A percentile compares a stretch with the other conserved stretches of the same genome.
phyloP scores from a whole-genome alignment of 2,797 vertebrate species.

The Varecia variegata region DNA sequence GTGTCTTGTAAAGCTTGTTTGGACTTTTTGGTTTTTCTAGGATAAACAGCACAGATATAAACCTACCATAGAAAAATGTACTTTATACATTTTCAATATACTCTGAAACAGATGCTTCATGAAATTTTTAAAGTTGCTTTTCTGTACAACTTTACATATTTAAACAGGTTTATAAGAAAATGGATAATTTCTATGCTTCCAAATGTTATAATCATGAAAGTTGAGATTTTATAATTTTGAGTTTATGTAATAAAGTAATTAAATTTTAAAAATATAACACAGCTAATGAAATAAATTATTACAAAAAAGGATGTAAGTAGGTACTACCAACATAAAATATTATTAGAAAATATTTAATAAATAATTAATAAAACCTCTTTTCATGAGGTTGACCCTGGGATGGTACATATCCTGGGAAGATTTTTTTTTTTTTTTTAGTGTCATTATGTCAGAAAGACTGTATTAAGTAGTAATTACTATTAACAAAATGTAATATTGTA shows the following conservation, averaged over 20 bases:
- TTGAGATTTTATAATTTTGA: background rate
- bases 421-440: background rate
- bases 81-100: background rate
- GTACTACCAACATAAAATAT: background rate
- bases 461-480: conserved; percentile 66
- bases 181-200: background rate
- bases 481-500: conserved; percentile 68
- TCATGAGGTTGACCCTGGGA: background rate
- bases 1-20: background rate
- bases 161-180: background rate
- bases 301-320: background rate
- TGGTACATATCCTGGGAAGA: background rate
- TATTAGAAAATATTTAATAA: conserved; percentile 1
- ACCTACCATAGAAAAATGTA: background rate
- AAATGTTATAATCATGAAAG: background rate
- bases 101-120: background rate
- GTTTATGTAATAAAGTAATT: background rate
- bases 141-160: background rate
- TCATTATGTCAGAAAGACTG: background rate
- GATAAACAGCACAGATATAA: background rate
- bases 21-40: background rate
- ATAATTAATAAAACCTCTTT: background rate
- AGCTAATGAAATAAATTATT: background rate
- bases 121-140: background rate
- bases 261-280: background rate